Base-by-base conservation (phyloP, 2,797 vertebrate genomes). In the Neosalanx taihuensis region DNA sequence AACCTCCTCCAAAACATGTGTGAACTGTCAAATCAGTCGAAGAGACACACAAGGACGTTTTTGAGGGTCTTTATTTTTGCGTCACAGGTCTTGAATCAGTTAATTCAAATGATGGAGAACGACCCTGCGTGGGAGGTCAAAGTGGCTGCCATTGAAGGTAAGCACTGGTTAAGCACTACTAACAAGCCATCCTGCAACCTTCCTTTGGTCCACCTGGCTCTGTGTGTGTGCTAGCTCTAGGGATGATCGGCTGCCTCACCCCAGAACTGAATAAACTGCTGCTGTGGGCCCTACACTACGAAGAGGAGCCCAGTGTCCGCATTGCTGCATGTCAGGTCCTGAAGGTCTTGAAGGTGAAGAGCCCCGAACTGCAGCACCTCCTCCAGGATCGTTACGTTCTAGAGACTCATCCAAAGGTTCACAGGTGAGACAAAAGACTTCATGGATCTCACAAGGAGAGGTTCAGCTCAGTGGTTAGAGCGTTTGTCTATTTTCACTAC, bases 121-220 rank as follows among this genome's bases (percentile, higher is more conserved):
- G 93, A 94, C 73, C 88, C 90, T 7, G 83, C 84, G 30, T 91
- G 91, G 90, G 91, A 90, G 78, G 87, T 92, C 79, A 92, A 90
- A 76, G 90, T 90, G 23, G 85, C 83, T 70, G 93, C 91, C 72
- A 92, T 94, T 72, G 88, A 73, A 85, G 91, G 92, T 93, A 81
- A 82, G 75, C 18, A 31, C n/a, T 13, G 62, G 56, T 41, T 41
- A 6, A 9, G 5, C 5, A 7, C 5, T 56, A 29, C 12, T 15
- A 29, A n/a, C 18, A 49, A 6, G 49, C 29, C 6, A 10, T 5
- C 6, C 17, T 61, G 15, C 60, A 31, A 18, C 33, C n/a, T 15
- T 59, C 23, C 30, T 60, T 23, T 29, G 12, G 26, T 29, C 23
- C 9, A 26, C 58, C 33, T 35, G n/a, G 20, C 41, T 20, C 33